phyloP scores from a whole-genome alignment of 1,140 invertebrate species.

The Anadara kagoshimensis region DNA sequence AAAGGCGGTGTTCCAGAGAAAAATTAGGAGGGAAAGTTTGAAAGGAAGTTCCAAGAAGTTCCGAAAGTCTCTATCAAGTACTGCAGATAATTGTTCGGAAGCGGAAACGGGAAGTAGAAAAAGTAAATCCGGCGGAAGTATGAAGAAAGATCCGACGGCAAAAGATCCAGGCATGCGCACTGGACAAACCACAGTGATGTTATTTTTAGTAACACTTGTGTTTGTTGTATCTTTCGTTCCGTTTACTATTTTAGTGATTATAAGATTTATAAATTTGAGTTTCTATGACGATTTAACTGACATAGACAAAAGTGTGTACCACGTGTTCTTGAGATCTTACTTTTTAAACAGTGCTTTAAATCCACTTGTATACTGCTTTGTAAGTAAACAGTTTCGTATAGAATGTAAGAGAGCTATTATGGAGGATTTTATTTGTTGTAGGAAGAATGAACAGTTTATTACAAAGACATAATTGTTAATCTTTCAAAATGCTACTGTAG shows the following conservation, averaged over 20 bases:
- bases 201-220: slow-evolving; percentile 30
- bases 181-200: slow-evolving; percentile 38
- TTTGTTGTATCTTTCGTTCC: slow-evolving; percentile 36
- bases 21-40: slow-evolving; percentile 5
- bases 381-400: slow-evolving; percentile 33
- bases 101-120: slow-evolving; percentile 2
- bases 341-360: slow-evolving; percentile 34
- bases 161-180: neutral
- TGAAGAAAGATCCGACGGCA: neutral
- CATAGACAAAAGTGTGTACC: slow-evolving; percentile 27
- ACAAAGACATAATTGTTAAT: too few species aligned
- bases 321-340: slow-evolving; percentile 31
- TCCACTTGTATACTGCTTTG: slow-evolving; percentile 37
- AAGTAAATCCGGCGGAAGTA: slow-evolving; percentile 9
- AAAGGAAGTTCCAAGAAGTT: neutral
- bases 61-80: too few species aligned
- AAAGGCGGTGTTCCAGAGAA: slow-evolving; percentile 3
- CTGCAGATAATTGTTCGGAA: neutral
- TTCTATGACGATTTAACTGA: slow-evolving; percentile 8
- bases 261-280: slow-evolving; percentile 16
- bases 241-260: slow-evolving; percentile 24
- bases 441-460: too few species aligned
- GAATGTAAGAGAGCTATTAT: slow-evolving; percentile 48
- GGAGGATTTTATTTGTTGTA: too few species aligned
- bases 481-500: too few species aligned